Evolutionary conservation across 2,888 invertebrate species (phyloP), one percentile per base, ranked within the genome.

Genomic region (Philereme transversata): DNA sequence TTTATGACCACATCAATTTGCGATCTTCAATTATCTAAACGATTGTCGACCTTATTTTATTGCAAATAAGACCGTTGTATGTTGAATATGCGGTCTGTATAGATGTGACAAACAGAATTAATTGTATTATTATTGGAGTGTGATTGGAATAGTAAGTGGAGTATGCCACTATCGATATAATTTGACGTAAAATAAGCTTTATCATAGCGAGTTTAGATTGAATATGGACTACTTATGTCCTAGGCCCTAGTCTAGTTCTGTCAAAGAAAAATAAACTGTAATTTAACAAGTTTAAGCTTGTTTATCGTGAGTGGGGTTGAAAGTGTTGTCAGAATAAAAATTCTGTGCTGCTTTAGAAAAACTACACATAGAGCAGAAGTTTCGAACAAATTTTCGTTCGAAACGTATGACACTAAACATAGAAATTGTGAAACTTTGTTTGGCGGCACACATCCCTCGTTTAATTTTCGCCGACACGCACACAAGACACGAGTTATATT

Each of bases 71-170:
- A 40, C 6, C 22, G 43, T 40, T 11, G 38, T 40, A 59, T 46
- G 45, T 45, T 52, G 36, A 60, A 53, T 43, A 59, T 56, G 67
- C 65, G 57, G 54, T 56, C 52, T 60, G 75, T 80, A 84, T 83
- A 76, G 79, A 83, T 82, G 81, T 79, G 79, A 81, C 82, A 84
- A 77, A 83, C 83, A 69, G 88, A 89, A 88, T 90, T 90, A 90
- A 90, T 90, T 88, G 86, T 88, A 90, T 90, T 90, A 90, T 90
- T 88, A 90, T 82, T 79, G 81, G 58, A 68, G 77, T 82, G 84
- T 71, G 83, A 47, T 53, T 67, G 65, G 89, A 88, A 87, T 90
- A 41, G 34, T 63, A 63, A 56, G 11, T n/a, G 46, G 56, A 22
- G n/a, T 22, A 22, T 22, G 22, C 3, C 22, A 22, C 22, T 22